Conservation (phyloP, 2,113 vertebrate species). For the Pipra filicauda region DNA sequence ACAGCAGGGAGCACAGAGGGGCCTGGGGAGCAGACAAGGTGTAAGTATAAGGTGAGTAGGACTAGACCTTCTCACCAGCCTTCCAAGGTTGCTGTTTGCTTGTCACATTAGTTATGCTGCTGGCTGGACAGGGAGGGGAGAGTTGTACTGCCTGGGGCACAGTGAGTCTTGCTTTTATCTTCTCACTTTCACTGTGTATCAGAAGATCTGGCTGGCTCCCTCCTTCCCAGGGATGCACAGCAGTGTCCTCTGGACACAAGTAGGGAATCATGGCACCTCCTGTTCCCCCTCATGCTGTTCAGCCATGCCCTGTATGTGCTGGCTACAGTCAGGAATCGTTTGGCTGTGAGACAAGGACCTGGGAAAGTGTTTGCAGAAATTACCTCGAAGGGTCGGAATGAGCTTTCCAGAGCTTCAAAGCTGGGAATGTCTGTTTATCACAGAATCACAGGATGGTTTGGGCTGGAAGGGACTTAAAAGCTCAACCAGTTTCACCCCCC, state of each 20-base stretch:
- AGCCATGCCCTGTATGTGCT: not conserved
- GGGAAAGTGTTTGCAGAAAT: not conserved
- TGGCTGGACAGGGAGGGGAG: not conserved
- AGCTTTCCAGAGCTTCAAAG: not conserved
- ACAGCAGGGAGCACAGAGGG: not conserved
- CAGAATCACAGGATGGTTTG: not conserved
- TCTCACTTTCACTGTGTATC: not conserved
- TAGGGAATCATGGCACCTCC: not conserved
- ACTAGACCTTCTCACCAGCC: not conserved
- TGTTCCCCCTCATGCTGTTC: not conserved
- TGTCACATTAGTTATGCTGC: not conserved
- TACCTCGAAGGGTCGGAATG: not conserved
- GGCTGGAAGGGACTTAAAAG: not conserved
- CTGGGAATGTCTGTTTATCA: not conserved
- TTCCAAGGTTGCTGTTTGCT: not conserved
- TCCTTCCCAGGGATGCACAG: not conserved
- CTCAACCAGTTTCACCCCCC: not conserved
- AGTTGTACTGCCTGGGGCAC: not conserved
- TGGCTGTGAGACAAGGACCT: not conserved
- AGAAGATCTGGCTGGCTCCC: not conserved
- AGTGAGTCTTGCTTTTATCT: not conserved
- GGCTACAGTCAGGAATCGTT: not conserved
- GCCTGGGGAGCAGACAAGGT: rapidly evolving
- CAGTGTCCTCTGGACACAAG: not conserved
- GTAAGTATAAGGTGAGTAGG: not conserved